These are phyloP conservation scores for Poeciliopsis retropinna DNA, from an alignment of 2,113 vertebrate species.

Conservation along the genomic window DNA sequence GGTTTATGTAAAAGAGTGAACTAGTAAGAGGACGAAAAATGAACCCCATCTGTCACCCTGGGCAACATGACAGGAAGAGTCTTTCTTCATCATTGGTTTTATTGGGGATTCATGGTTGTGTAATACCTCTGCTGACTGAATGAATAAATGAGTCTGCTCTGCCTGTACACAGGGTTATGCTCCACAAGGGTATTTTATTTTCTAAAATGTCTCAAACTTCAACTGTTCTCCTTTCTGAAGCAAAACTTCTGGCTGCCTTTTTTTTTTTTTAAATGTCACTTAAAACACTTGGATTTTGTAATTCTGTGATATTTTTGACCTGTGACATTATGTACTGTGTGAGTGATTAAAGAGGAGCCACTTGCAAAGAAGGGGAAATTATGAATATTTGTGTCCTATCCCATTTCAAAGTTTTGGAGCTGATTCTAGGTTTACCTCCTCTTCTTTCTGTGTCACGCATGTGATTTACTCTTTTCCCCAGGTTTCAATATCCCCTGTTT, in stretches of 20 bases:
- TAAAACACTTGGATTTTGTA: slow-evolving; percentile 12
- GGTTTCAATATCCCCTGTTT: not conserved
- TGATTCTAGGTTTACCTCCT: not conserved
- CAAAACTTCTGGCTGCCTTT: not conserved
- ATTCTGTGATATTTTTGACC: slow-evolving; percentile 6
- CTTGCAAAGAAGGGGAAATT: slow-evolving; percentile 3
- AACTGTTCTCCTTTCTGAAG: slow-evolving; percentile 18
- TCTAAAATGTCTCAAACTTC: slow-evolving; percentile 46
- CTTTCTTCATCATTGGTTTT: slow-evolving; percentile 9
- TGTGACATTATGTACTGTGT: slow-evolving; percentile 14
- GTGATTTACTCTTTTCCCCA: not conserved
- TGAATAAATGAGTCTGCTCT: slow-evolving; percentile 51
- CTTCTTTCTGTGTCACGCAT: not conserved
- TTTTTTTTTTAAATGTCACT: not conserved
- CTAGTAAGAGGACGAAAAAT: slow-evolving; percentile 7
- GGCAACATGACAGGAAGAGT: slow-evolving; percentile 29
- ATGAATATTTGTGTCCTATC: slow-evolving; percentile 9
- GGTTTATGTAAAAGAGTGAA: slow-evolving; percentile 17
- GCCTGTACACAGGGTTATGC: slow-evolving; percentile 45
- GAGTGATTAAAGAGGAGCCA: slow-evolving; percentile 1
- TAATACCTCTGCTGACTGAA: slow-evolving; percentile 57
- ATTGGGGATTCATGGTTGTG: slow-evolving; percentile 42
- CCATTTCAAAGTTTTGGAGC: no score
- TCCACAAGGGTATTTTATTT: slow-evolving; percentile 39
- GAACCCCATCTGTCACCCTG: slow-evolving; percentile 26